phyloP scores from a whole-genome alignment of 2,113 vertebrate genomes.

The Strigops habroptila region DNA sequence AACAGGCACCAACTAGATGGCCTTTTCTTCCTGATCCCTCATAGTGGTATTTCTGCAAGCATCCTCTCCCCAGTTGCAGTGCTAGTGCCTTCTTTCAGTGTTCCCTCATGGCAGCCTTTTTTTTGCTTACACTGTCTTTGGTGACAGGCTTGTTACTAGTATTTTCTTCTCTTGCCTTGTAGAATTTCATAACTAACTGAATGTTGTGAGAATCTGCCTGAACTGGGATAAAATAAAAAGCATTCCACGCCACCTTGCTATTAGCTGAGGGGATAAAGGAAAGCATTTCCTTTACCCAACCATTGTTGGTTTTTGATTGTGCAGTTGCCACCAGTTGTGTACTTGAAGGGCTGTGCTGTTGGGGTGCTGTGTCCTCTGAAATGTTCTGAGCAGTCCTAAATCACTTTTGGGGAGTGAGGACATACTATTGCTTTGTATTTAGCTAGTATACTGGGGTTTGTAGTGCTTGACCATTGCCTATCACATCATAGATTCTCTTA shows the following conservation, averaged over 20 bases:
- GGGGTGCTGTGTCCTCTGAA: neutral
- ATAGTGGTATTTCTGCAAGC: neutral
- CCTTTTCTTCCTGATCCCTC: neutral
- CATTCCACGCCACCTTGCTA: neutral
- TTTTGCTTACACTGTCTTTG: neutral
- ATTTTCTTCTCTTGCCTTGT: neutral
- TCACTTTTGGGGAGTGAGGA: neutral
- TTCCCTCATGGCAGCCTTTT: neutral
- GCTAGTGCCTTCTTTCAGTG: neutral
- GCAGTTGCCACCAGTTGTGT: neutral
- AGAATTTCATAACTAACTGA: neutral
- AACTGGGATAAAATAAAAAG: neutral
- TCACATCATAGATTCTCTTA: neutral
- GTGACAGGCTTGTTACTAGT: neutral
- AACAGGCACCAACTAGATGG: conserved; percentile 4
- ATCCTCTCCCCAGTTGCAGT: neutral
- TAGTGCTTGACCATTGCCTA: neutral
- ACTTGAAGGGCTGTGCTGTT: neutral
- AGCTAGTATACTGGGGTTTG: neutral
- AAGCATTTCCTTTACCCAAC: neutral
- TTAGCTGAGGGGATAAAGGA: neutral
- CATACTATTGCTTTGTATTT: neutral
- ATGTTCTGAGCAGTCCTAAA: neutral
- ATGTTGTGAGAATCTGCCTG: neutral
- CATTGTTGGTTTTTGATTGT: neutral